Percentiles rank a stretch among this genome's conserved stretches.
Conservation (phyloP, 2,113 vertebrate species). For the Pollachius pollachius region DNA sequence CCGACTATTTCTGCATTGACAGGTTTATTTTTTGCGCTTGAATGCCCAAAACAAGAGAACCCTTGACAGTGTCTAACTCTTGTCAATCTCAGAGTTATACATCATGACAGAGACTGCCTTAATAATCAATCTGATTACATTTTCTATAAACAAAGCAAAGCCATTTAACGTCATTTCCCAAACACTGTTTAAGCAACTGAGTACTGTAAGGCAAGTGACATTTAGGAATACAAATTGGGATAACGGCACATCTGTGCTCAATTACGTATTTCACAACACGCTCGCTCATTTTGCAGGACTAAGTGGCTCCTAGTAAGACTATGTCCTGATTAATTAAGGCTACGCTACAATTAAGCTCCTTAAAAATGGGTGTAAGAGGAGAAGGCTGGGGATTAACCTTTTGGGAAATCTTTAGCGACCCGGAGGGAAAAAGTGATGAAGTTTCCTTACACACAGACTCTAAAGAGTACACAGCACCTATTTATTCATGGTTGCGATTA, state of each 20-base stretch:
- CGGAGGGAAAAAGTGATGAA: background rate
- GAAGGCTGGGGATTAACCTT: background rate
- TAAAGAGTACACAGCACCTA: background rate
- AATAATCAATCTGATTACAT: slow-evolving; percentile 9
- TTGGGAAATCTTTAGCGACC: background rate
- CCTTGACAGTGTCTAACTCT: background rate
- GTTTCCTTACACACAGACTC: background rate
- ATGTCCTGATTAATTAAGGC: slow-evolving; percentile 40
- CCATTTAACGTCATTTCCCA: background rate
- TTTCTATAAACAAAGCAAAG: background rate
- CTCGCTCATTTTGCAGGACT: slow-evolving; percentile 25
- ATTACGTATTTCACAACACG: slow-evolving; percentile 19
- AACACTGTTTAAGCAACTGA: slow-evolving; percentile 13
- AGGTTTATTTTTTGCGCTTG: too few relatives aligned
- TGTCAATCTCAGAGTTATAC: background rate
- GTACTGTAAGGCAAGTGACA: slow-evolving; percentile 35
- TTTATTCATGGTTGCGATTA: slow-evolving; percentile 7
- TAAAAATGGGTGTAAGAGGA: slow-evolving; percentile 7
- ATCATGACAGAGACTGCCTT: background rate
- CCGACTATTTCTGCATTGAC: too few relatives aligned
- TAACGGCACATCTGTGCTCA: slow-evolving; percentile 20
- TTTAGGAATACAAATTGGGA: slow-evolving; percentile 37
- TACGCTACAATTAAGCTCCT: slow-evolving; percentile 29
- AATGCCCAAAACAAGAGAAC: too few relatives aligned
- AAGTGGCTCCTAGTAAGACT: slow-evolving; percentile 47